A percentile compares a stretch with the other conserved stretches of the same genome.
Evolutionary conservation across 2,888 invertebrate species (phyloP).

Genomic region (Gymnocheta viridis): DNA sequence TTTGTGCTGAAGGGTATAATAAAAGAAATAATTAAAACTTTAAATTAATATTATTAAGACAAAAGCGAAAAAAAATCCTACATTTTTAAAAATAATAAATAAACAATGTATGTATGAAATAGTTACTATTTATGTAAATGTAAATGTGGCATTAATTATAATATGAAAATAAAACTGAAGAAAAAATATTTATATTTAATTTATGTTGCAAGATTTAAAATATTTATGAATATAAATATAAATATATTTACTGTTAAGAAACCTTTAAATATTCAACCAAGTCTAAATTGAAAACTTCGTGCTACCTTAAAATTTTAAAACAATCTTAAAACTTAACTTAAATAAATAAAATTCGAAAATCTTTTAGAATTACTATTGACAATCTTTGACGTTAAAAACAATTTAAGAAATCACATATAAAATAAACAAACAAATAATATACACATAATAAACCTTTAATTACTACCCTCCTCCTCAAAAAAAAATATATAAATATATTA

Average conservation of each 20-base stretch:
- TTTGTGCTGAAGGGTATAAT: too few relatives aligned
- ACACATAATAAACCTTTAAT: background rate
- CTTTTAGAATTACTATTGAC: conserved; percentile 68
- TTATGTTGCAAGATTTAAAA: conserved; percentile 37
- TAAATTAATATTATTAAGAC: conserved; percentile 37
- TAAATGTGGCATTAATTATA: conserved; percentile 24
- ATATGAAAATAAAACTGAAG: background rate
- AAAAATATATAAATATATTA: background rate
- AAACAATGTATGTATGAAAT: conserved; percentile 39
- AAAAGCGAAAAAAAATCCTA: conserved; percentile 19
- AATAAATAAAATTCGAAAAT: conserved; percentile 46
- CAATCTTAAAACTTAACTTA: conserved; percentile 28
- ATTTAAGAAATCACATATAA: conserved; percentile 11
- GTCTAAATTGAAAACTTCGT: conserved; percentile 18
- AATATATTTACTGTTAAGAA: conserved; percentile 26
- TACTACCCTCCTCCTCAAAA: background rate
- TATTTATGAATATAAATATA: conserved; percentile 12
- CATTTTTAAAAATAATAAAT: conserved; percentile 6
- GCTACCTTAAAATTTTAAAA: conserved; percentile 36
- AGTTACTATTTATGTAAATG: conserved; percentile 37
- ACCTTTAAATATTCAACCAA: conserved; percentile 16
- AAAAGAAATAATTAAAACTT: conserved; percentile 5
- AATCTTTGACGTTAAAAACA: conserved; percentile 65
- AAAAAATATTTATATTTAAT: conserved; percentile 3
- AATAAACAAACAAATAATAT: background rate